Conservation (phyloP, 2,113 vertebrate species). For the Leptobrachium leishanense region DNA sequence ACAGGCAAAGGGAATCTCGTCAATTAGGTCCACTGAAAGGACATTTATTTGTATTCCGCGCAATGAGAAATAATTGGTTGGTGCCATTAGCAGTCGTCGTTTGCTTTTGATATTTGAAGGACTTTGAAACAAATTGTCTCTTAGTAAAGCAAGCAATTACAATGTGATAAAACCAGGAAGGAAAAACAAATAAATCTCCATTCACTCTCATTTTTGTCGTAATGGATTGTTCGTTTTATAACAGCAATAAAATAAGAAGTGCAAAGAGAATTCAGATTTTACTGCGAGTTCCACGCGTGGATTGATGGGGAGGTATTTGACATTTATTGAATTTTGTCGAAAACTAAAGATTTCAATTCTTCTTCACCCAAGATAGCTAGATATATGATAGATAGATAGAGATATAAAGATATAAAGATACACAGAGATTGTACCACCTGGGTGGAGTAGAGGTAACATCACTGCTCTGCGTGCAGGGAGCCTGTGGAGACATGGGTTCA, state of each 20-base stretch:
- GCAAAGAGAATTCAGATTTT: not conserved
- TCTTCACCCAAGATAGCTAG: too few species aligned
- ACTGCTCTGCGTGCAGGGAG: too few species aligned
- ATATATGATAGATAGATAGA: too few species aligned
- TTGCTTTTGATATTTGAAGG: not conserved
- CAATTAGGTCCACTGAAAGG: constrained; percentile 24
- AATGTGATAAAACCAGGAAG: not conserved
- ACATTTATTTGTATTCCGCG: constrained; percentile 19
- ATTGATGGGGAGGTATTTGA: not conserved
- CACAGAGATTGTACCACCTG: too few species aligned
- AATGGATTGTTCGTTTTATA: not conserved
- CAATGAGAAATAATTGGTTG: constrained; percentile 21
- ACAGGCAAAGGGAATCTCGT: constrained; percentile 17
- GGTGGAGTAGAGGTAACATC: too few species aligned
- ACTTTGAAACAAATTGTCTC: constrained; percentile 1
- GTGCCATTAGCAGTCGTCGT: not conserved
- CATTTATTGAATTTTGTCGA: not conserved
- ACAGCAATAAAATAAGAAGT: not conserved
- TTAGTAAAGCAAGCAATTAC: not conserved
- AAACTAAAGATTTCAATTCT: too few species aligned
- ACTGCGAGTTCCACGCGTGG: not conserved
- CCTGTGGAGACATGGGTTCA: too few species aligned
- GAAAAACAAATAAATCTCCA: not conserved
- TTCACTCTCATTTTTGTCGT: not conserved
- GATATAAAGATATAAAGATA: too few species aligned